Conservation (phyloP, 2,888 invertebrate genomes). For the Epinotia brunnichana region DNA sequence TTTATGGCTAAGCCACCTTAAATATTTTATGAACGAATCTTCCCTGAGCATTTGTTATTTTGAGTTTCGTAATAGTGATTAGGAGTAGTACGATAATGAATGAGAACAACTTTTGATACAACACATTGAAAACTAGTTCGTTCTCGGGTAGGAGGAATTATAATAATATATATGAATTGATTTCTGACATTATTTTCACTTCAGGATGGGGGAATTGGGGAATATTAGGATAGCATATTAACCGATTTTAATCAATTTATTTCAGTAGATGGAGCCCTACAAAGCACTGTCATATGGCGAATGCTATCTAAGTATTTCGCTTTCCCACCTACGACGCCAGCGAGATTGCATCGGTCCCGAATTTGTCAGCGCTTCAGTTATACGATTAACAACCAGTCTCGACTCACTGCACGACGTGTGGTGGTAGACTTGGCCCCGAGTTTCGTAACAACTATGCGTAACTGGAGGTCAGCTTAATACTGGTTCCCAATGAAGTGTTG, state of each 20-base stretch:
- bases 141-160: neutral
- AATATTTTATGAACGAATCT: constrained; percentile 47
- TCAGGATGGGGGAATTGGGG: neutral
- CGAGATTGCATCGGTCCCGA: neutral
- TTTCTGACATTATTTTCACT: neutral
- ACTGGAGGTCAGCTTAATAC: neutral
- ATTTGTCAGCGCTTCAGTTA: neutral
- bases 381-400: neutral
- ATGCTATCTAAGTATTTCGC: neutral
- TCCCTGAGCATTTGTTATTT: constrained; percentile 41
- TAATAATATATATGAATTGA: neutral
- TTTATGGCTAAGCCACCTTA: constrained; percentile 56
- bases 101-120: neutral
- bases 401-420: neutral
- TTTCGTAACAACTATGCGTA: neutral
- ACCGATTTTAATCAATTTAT: too few relatives aligned
- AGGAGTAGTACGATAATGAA: constrained; percentile 26
- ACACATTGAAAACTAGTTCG: neutral
- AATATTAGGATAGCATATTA: neutral
- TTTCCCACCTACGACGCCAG: neutral
- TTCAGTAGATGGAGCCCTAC: too few relatives aligned
- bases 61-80: constrained; percentile 17
- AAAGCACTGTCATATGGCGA: too few relatives aligned
- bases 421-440: neutral
- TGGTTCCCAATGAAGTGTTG: neutral